Conservation (phyloP, 2,113 vertebrate species). For the Phrynocephalus versicolor region DNA sequence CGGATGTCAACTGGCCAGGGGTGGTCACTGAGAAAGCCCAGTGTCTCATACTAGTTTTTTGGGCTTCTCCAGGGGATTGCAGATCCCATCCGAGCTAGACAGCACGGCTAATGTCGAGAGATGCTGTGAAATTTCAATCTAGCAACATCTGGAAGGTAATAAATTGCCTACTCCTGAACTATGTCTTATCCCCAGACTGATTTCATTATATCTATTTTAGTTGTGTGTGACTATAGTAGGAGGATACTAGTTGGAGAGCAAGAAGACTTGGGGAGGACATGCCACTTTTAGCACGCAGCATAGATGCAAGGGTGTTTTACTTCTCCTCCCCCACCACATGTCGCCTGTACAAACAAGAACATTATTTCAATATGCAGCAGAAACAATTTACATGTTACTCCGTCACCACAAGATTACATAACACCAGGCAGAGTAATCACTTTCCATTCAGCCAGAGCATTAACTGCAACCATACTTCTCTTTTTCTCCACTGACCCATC, state of each 20-base stretch:
- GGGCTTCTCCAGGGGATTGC: too few relatives aligned
- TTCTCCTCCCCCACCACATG: not conserved
- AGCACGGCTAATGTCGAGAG: too few relatives aligned
- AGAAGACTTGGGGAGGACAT: not conserved
- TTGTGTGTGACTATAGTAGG: not conserved
- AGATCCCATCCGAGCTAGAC: too few relatives aligned
- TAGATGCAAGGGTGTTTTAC: not conserved
- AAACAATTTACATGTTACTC: conserved; percentile 12
- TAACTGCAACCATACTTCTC: not conserved
- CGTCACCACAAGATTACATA: conserved; percentile 16
- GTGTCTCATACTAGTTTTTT: too few relatives aligned
- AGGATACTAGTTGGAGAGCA: not conserved
- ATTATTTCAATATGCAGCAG: not conserved
- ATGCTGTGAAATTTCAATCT: too few relatives aligned
- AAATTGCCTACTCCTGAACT: too few relatives aligned
- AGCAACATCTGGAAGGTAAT: too few relatives aligned
- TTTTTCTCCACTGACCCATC: not conserved
- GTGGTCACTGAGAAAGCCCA: too few relatives aligned
- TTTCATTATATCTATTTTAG: too few relatives aligned
- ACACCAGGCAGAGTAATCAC: not conserved
- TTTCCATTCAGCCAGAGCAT: conserved; percentile 13
- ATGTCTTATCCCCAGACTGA: too few relatives aligned
- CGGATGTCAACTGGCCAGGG: too few relatives aligned
- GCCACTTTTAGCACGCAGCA: not conserved
- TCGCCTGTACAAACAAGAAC: not conserved